Evolutionary conservation across 2,113 vertebrate species (phyloP), one percentile per base, ranked within the genome.

Genomic region (Menidia beryllina): DNA sequence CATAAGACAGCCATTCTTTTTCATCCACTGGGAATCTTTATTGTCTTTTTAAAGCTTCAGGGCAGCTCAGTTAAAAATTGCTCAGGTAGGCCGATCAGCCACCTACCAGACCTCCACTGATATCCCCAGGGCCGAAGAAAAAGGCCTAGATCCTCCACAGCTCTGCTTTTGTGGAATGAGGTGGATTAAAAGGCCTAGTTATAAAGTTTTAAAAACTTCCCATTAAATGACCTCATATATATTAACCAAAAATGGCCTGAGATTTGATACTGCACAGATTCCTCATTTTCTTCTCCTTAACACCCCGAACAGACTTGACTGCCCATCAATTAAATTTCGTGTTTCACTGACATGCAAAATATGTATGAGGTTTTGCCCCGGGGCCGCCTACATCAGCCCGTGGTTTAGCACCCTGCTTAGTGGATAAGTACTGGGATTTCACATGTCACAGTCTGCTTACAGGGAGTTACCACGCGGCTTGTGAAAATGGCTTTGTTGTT

Each of bases 81-180:
- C 15, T 30, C 13, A 52, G n/a, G 27, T 21, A 13, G 53, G 14
- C 15, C 12, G 27, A 53, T 27, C 7, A 17, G 24, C 51, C 25
- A 27, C 12, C 17, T 61, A 7, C n/a, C 19, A 21, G 25, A 61
- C 25, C 41, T 26, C 43, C 58, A 20, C 41, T 0, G 7, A 11
- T 19, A 21, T 48, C 43, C 11, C 26, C 13, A 34, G 10, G 34
- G 58, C 25, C 41, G 23, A 7, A 50, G n/a, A 57, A 47, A 55
- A 58, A 57, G 19, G 30, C 10, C 4, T 19, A 45, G 41, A 19
- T 36, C 30, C 26, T 54, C 27, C 27, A 12, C 26, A 17, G 26
- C 26, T 24, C 52, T 5, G 48, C 41, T 67, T 53, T 27, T 41
- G 9, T 72, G 61, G 14, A 41, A 30, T 19, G 11, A 48, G 30